Percentiles rank a stretch among this genome's conserved stretches.
phyloP scores from a whole-genome alignment of 2,113 vertebrate genomes.

The Podiceps cristatus region DNA sequence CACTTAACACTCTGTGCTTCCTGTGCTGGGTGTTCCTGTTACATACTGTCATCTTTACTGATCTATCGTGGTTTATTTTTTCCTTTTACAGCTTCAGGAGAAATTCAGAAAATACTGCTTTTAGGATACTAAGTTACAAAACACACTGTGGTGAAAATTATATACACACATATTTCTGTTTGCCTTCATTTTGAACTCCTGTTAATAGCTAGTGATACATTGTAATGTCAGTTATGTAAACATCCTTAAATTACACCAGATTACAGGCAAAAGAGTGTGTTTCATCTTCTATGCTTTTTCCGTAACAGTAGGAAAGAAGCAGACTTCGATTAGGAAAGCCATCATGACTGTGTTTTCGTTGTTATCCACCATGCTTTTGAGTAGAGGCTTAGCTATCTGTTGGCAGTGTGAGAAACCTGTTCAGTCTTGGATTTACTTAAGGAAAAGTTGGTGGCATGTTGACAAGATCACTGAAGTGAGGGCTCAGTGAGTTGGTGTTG shows the following conservation, averaged over 20 bases:
- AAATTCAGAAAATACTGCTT: background rate
- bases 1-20: background rate
- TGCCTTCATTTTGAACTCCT: background rate
- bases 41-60: background rate
- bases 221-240: background rate
- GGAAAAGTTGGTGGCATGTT: background rate
- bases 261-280: background rate
- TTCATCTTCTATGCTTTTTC: background rate
- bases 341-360: background rate
- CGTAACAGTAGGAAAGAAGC: background rate
- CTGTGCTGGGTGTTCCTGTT: background rate
- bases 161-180: accelerated
- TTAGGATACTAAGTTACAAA: background rate
- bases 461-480: background rate
- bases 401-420: background rate
- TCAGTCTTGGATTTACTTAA: background rate
- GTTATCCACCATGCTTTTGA: background rate
- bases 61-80: background rate
- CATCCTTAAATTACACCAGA: background rate
- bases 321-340: background rate
- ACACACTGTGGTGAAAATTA: background rate
- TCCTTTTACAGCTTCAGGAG: background rate
- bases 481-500: background rate
- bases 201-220: background rate
- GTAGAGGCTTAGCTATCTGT: background rate